A percentile compares a stretch with the other conserved stretches of the same genome.
These are phyloP conservation scores for Syrrhaptes paradoxus DNA, from an alignment of 2,113 vertebrate genomes.

Conservation along the genomic window DNA sequence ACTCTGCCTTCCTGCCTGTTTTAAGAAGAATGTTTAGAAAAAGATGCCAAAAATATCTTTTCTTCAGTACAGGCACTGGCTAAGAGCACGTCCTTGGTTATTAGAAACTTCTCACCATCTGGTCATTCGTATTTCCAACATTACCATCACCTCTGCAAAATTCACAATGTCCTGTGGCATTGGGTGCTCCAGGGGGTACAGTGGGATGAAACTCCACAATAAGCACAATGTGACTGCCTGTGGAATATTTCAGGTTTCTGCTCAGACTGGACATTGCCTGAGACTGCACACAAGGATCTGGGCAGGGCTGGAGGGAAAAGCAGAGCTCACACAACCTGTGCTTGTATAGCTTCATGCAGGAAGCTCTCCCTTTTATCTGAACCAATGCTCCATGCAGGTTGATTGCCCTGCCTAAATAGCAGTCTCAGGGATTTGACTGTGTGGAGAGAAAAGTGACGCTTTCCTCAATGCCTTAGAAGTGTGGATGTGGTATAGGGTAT, in stretches of 20 bases:
- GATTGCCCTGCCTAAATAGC: background rate
- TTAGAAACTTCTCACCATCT: background rate
- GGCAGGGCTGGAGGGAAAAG: background rate
- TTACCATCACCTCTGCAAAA: background rate
- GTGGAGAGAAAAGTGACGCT: background rate
- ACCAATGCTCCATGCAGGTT: background rate
- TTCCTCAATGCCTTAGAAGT: background rate
- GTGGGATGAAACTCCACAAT: background rate
- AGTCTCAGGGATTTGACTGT: background rate
- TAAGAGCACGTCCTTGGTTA: background rate
- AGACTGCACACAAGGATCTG: background rate
- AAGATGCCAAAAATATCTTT: background rate
- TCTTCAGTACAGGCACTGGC: background rate
- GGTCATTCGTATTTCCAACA: background rate
- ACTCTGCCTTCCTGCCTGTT: background rate
- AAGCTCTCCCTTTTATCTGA: background rate
- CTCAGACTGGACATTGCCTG: background rate
- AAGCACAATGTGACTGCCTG: background rate
- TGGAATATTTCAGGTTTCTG: background rate
- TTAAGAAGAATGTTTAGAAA: background rate
- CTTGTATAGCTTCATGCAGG: background rate
- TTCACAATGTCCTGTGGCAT: background rate
- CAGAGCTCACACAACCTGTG: background rate
- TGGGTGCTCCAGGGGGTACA: background rate
- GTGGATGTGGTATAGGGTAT: fast-evolving